Evolutionary conservation across 2,888 invertebrate genomes (phyloP).

Genomic region (Latheticus oryzae): DNA sequence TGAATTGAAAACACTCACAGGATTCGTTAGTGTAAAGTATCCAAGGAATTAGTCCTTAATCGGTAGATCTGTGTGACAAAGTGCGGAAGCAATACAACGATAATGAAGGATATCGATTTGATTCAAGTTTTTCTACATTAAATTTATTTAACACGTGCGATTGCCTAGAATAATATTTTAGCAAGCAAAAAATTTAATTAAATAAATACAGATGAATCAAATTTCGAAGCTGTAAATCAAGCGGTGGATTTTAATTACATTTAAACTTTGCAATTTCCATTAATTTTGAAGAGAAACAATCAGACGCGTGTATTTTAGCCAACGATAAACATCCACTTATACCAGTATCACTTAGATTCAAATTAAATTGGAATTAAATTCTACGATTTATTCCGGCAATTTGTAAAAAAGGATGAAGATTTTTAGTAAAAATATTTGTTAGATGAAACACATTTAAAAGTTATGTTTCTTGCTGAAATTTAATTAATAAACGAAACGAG

Average conservation of each 20-base stretch:
- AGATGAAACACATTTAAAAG: background rate
- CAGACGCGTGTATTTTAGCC: slow-evolving; percentile 1
- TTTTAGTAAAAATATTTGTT: background rate
- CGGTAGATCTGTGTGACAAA: too few species aligned
- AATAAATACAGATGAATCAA: slow-evolving; percentile 22
- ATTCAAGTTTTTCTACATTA: too few species aligned
- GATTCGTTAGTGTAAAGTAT: too few species aligned
- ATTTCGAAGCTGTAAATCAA: slow-evolving; percentile 19
- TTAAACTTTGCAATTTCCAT: slow-evolving; percentile 19
- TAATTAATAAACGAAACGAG: slow-evolving; percentile 18
- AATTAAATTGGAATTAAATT: slow-evolving; percentile 36
- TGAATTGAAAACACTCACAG: too few species aligned
- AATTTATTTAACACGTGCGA: too few species aligned
- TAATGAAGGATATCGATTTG: too few species aligned
- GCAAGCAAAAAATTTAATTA: slow-evolving; percentile 22
- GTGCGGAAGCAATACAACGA: too few species aligned
- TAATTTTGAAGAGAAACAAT: slow-evolving; percentile 16
- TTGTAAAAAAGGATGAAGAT: slow-evolving; percentile 4
- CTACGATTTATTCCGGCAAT: slow-evolving; percentile 20
- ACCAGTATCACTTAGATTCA: slow-evolving; percentile 20
- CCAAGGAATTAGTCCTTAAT: too few species aligned
- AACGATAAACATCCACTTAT: slow-evolving; percentile 26
- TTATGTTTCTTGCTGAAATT: slow-evolving; percentile 8
- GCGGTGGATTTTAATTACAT: slow-evolving; percentile 28
- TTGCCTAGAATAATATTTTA: too few species aligned